Base-by-base conservation (phyloP, 2,797 vertebrate species). In the Falco rusticolus region DNA sequence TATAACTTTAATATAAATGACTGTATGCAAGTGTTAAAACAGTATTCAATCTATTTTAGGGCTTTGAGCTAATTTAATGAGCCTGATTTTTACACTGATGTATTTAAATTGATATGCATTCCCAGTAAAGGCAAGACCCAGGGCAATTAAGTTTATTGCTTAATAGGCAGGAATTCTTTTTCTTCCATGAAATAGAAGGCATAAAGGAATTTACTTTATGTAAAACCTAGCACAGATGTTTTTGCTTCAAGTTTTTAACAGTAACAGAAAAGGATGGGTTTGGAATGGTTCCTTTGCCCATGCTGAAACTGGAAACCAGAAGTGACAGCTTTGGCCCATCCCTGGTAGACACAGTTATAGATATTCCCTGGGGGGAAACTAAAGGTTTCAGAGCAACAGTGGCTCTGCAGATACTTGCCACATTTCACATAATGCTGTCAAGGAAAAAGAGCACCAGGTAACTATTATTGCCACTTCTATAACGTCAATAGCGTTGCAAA, bases 11-110 rank as follows among this genome's bases (percentile, higher is more conserved):
- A 66, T 82, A 71, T 28, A 51, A 84, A 69, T 72, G 12, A 72
- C 34, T 77, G 61, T 5, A 66, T 59, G 70, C 59, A 87, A 90
- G 39, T 47, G 26, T 82, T 92, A 82, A 74, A 76, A 61, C 34
- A 29, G 33, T 37, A 16, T 34, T 91, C 37, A 45, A 43, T 75
- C 48, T 68, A 64, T 82, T 94, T 74, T 54, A 81, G 63, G 31
- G 59, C 54, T 88, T 87, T 84, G 33, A 79, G 70, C 39, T 84
- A 47, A 51, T 84, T 95, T 92, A 66, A 79, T 71, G 43, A 78
- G 37, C 33, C 59, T 82, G 83, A 92, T 87, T 96, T 94, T 93
- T 61, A 93, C 65, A 76, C 29, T 51, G 80, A 66, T 72, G 70
- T 47, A 63, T 69, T 95, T 56, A 89, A 78, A 60, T 84, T 61